A percentile compares a stretch with the other conserved stretches of the same genome.
Conservation (phyloP, 1,140 invertebrate genomes). For the Portunus trituberculatus region DNA sequence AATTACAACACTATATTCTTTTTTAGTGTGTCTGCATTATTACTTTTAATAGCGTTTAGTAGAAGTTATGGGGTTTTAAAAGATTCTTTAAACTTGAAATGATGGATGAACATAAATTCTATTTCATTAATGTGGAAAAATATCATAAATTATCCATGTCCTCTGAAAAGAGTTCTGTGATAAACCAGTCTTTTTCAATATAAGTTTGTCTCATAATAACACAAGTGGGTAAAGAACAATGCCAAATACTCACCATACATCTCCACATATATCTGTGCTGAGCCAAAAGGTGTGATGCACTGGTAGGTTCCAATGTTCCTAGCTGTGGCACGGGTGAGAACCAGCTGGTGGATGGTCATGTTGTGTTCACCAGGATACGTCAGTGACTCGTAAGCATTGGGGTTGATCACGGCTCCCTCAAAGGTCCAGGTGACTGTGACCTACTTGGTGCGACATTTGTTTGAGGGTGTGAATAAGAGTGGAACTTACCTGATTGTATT, state of each 20-base stretch:
- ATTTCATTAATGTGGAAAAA: too few relatives aligned
- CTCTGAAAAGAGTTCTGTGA: too few relatives aligned
- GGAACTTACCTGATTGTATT: too few relatives aligned
- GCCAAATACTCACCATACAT: constrained; percentile 49
- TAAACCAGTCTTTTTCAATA: too few relatives aligned
- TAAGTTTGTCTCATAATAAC: too few relatives aligned
- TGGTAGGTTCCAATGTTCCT: constrained; percentile 42
- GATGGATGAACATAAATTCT: too few relatives aligned
- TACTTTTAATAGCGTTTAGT: neutral
- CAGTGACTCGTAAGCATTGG: neutral
- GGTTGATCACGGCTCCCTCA: constrained; percentile 33
- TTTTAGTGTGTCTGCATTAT: neutral
- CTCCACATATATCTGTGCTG: constrained; percentile 30
- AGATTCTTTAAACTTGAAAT: too few relatives aligned
- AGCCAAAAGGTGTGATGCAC: constrained; percentile 63
- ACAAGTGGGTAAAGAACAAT: too few relatives aligned
- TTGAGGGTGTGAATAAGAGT: too few relatives aligned
- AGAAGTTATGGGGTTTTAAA: too few relatives aligned
- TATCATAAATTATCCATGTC: too few relatives aligned
- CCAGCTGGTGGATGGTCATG: constrained; percentile 52
- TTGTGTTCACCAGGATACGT: constrained; percentile 50
- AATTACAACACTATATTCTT: neutral
- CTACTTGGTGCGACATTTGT: neutral
- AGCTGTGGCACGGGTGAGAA: neutral
- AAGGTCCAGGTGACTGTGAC: constrained; percentile 45